phyloP scores from a whole-genome alignment of 2,888 invertebrate species.

The Hipparchia semele region DNA sequence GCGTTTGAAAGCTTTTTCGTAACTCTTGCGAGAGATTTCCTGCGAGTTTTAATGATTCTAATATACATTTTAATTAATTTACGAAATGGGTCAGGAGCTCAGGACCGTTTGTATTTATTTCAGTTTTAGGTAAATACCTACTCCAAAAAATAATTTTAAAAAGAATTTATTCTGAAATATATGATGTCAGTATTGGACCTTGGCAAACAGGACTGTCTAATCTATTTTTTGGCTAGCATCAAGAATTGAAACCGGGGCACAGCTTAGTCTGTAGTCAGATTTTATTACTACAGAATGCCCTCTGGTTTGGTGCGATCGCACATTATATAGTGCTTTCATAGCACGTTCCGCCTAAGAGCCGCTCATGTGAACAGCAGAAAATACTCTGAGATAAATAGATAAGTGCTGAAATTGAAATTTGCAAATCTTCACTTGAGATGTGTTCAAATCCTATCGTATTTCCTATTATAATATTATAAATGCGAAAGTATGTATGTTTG shows the following conservation, averaged over 20 bases:
- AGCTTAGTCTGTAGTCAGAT: slow-evolving; percentile 2
- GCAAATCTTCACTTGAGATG: too few relatives aligned
- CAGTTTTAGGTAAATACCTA: neutral
- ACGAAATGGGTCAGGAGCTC: neutral
- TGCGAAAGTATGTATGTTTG: too few relatives aligned
- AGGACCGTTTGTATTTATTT: neutral
- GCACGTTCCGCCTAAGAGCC: too few relatives aligned
- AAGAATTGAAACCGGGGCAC: neutral
- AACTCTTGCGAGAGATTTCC: neutral
- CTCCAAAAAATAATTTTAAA: neutral
- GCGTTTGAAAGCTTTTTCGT: slow-evolving; percentile 1
- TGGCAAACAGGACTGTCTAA: slow-evolving; percentile 12
- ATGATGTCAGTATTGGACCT: neutral
- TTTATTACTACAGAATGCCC: slow-evolving; percentile 6
- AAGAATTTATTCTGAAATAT: neutral
- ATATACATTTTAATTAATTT: slow-evolving; percentile 4
- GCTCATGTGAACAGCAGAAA: too few relatives aligned
- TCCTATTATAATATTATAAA: too few relatives aligned
- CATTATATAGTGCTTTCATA: neutral
- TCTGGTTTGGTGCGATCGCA: neutral
- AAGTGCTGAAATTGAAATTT: too few relatives aligned
- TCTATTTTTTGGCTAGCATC: slow-evolving; percentile 13
- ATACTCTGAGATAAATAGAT: too few relatives aligned
- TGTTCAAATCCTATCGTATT: too few relatives aligned
- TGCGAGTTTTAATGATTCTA: neutral